Base-by-base conservation (phyloP, 1,140 invertebrate species). In the Drosophila nigrodunni region DNA sequence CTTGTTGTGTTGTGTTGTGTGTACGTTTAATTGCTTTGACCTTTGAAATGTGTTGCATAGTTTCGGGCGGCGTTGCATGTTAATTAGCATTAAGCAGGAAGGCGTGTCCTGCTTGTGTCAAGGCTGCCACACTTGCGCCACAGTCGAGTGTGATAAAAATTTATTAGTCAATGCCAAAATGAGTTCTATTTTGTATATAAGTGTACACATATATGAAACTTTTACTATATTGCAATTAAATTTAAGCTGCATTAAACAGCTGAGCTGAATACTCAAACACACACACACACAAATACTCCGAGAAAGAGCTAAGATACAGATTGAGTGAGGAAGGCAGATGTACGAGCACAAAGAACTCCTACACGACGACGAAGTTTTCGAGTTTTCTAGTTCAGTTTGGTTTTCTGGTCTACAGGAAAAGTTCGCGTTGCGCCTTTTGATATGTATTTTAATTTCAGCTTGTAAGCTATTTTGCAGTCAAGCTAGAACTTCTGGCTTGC, bases 381-480 rank as follows among this genome's bases (percentile, higher is more conserved):
- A 50, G 47, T 37, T 61, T 61, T 61, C 34, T 64, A 47, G 15
- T 52, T 50, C 41, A 47, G 62, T 60, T 69, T 49, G 78, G 71
- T 65, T 76, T 79, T 80, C 78, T 86, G 70, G 85, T 85, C 80
- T 74, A 75, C 68, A 66, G 85, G 71, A 83, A 89, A 88, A 88
- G 85, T 88, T 88, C 68, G 73, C 77, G 77, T 71, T 88, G 82
- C 78, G 80, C 76, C 76, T 82, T 88, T 80, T 88, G 85, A 85
- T 88, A 88, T 89, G 80, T 89, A 85, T 80, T 89, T 89, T 88
- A 89, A 89, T 89, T 80, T 85, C 85, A 70, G 74, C 85, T 78
- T 83, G 78, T 73, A 76, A 71, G 82, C 64, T 72, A 86, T 78
- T 86, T 82, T 81, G 85, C 77, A 89, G 80, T 69, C 57, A 60